phyloP scores from a whole-genome alignment of 2,888 invertebrate genomes.

The Proisotoma minuta region DNA sequence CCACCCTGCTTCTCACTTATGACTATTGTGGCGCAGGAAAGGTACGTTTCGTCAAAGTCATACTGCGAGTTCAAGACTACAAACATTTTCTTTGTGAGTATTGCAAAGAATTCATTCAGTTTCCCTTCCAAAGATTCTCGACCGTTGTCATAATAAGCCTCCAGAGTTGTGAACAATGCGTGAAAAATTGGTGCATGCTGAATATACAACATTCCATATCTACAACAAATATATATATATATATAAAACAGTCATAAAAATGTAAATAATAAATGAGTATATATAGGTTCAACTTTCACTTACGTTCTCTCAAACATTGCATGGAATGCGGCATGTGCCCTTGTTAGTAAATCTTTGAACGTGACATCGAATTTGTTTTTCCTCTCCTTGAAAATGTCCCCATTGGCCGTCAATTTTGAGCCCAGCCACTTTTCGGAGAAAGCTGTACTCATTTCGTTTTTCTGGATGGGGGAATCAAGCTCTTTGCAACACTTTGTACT shows the following conservation, averaged over 20 bases:
- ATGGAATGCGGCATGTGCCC: constrained; percentile 62
- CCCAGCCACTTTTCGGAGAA: constrained; percentile 45
- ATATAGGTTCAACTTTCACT: constrained; percentile 19
- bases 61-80: constrained; percentile 90
- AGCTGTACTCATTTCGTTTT: constrained; percentile 33
- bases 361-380: constrained; percentile 45
- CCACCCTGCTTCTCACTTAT: constrained; percentile 46
- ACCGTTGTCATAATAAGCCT: constrained; percentile 80
- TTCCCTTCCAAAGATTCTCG: constrained; percentile 77
- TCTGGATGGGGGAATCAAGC: constrained; percentile 30
- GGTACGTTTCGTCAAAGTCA: constrained; percentile 64
- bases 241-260: background rate
- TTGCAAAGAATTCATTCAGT: constrained; percentile 88
- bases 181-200: constrained; percentile 89
- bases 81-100: constrained; percentile 93
- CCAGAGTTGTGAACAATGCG: constrained; percentile 81
- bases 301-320: constrained; percentile 86
- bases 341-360: constrained; percentile 41
- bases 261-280: background rate
- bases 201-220: constrained; percentile 88
- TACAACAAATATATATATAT: constrained; percentile 10
- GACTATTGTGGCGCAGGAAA: constrained; percentile 44
- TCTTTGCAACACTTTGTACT: constrained; percentile 41
- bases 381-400: constrained; percentile 42
- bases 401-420: constrained; percentile 34